A percentile compares a stretch with the other conserved stretches of the same genome.
phyloP scores from a whole-genome alignment of 1,140 invertebrate species.

The Venturia canescens region DNA sequence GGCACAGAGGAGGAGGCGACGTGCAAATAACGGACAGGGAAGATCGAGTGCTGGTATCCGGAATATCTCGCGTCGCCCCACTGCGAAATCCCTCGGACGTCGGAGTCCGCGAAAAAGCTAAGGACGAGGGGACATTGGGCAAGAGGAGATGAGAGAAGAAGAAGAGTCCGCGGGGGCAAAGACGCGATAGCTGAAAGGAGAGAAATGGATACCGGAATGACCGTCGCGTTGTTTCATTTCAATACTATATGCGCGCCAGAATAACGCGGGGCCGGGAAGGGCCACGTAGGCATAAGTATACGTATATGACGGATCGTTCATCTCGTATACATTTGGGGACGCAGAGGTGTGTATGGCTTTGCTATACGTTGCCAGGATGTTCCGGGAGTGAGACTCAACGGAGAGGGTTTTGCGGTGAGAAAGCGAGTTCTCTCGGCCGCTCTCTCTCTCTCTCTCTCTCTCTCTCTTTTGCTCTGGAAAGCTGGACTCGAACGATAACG shows the following conservation, averaged over 20 bases:
- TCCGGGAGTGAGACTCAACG: conserved; percentile 36
- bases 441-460: conserved; percentile 13
- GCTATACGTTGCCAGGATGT: conserved; percentile 47
- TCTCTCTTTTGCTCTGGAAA: conserved; percentile 55
- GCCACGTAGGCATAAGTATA: background rate
- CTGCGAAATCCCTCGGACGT: conserved; percentile 50
- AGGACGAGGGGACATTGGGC: background rate
- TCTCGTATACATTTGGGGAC: background rate
- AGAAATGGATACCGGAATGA: conserved; percentile 13
- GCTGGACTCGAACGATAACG: conserved; percentile 70
- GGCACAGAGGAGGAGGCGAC: conserved; percentile 1
- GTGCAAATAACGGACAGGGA: conserved; percentile 32
- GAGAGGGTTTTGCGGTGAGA: conserved; percentile 70
- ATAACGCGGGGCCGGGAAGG: background rate
- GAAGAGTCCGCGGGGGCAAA: background rate
- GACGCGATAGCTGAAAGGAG: conserved; percentile 17
- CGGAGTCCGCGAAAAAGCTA: background rate
- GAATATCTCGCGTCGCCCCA: conserved; percentile 34
- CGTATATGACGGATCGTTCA: background rate
- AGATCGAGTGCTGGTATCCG: conserved; percentile 31
- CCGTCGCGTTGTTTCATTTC: conserved; percentile 40
- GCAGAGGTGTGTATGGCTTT: conserved; percentile 50
- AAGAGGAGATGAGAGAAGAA: background rate
- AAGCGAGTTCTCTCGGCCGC: background rate
- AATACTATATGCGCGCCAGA: conserved; percentile 18